Evolutionary conservation across 2,113 vertebrate species (phyloP), one percentile per base, ranked within the genome.

Genomic region (Vanacampus margaritifer): DNA sequence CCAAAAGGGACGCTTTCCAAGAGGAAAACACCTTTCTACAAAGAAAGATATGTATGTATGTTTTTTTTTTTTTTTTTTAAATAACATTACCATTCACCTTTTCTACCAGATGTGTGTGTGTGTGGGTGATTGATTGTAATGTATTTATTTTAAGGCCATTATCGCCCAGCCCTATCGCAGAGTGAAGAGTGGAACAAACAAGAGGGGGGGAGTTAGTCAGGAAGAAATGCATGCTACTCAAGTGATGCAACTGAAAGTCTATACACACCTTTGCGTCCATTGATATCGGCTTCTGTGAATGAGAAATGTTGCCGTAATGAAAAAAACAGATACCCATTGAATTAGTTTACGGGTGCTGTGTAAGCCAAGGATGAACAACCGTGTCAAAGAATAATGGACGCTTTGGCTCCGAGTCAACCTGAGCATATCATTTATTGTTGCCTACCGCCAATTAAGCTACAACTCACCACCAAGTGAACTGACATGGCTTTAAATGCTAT

Each of bases 211-310:
- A 81, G 86, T 89, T 89, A 89, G 89, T 88, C 65, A 70, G 83
- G 71, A 82, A 77, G 74, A 84, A 80, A 80, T 82, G 54, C 92
- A 93, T 92, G 92, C 91, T 86, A 89, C 78, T 78, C 45, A 83
- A 78, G 80, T 85, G 74, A 89, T 86, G 89, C 75, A 88, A 91
- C 65, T 84, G 66, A 88, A 91, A 91, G 79, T 86, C 82, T 89
- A n/a, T n/a, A 93, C 92, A 91, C 82, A 93, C 92, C 92, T 93
- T 91, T 81, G 67, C 78, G 82, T 92, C 92, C 92, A 88, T 83
- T 83, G 80, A 87, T 82, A 74, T 90, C 91, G 84, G 86, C 86
- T 85, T 92, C 92, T 93, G 92, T 90, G 82, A 91, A 93, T 84
- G 90, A 93, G 86, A 93, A 90, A 93, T 90, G 78, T 89, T 85